Conservation (phyloP, 1,140 invertebrate species). For the Anoplolepis gracilipes region DNA sequence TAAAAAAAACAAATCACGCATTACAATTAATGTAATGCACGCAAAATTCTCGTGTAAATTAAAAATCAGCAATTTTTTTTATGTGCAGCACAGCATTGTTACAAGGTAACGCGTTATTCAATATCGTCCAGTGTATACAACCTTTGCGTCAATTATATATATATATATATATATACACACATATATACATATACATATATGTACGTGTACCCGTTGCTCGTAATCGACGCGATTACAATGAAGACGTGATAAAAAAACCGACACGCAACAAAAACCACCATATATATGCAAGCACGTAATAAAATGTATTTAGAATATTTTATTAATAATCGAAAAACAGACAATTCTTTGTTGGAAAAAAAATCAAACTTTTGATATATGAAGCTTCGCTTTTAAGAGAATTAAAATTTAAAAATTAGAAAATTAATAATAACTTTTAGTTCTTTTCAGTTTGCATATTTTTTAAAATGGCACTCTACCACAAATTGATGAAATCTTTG, state of each 20-base stretch:
- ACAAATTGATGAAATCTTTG: no score
- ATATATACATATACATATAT: no score
- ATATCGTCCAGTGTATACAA: neutral
- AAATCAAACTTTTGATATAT: neutral
- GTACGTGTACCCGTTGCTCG: neutral
- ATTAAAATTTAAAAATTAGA: neutral
- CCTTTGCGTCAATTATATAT: neutral
- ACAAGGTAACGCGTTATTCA: neutral
- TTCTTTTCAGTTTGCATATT: no score
- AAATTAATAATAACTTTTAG: neutral
- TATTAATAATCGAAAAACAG: neutral
- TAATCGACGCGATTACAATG: slow-evolving; percentile 26
- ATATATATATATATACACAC: no score
- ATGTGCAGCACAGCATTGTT: neutral
- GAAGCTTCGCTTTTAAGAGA: neutral
- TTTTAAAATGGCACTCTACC: no score
- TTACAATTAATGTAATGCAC: neutral
- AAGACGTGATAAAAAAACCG: neutral
- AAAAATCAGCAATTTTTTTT: neutral
- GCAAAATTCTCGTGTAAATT: neutral
- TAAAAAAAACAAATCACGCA: no score
- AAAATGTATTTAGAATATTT: neutral
- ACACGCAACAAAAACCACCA: neutral
- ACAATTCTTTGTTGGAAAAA: neutral
- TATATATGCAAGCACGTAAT: neutral